A percentile compares a stretch with the other conserved stretches of the same genome.
These are phyloP conservation scores for Sebastes oblongus DNA, from an alignment of 2,797 vertebrate genomes.

Conservation along the genomic window DNA sequence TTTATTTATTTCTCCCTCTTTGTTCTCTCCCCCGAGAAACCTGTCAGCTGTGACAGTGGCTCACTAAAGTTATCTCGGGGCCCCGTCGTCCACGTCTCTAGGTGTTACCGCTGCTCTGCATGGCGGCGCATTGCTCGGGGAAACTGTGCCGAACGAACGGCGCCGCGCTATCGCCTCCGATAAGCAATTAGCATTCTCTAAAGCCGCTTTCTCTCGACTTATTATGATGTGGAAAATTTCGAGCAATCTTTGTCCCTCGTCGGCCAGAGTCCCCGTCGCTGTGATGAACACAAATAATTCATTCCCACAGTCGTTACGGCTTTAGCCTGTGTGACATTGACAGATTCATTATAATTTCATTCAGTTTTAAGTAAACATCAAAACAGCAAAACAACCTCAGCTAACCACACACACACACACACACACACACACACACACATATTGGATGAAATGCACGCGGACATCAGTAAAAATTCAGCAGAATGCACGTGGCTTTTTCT, in stretches of 20 bases:
- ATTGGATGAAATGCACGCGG: not conserved
- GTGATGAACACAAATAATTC: slow-evolving; percentile 35
- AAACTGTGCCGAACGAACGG: not conserved
- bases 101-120: slow-evolving; percentile 26
- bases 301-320: slow-evolving; percentile 1
- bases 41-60: slow-evolving; percentile 43
- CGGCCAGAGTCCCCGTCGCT: not conserved
- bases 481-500: slow-evolving; percentile 59
- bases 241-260: not conserved
- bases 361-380: slow-evolving; percentile 50
- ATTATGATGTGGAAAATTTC: slow-evolving; percentile 18
- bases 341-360: slow-evolving; percentile 40
- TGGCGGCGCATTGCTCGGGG: not conserved
- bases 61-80: slow-evolving; percentile 39
- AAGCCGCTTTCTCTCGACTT: slow-evolving; percentile 10
- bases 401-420: not conserved
- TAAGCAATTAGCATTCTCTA: slow-evolving; percentile 51
- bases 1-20: slow-evolving; percentile 50
- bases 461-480: slow-evolving; percentile 23
- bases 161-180: slow-evolving; percentile 5
- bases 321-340: slow-evolving; percentile 21
- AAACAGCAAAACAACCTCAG: slow-evolving; percentile 2
- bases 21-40: slow-evolving; percentile 42
- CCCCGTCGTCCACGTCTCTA: slow-evolving; percentile 4
- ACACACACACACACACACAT: not conserved